These are phyloP conservation scores for Drosophila ohnishii DNA, from an alignment of 1,140 invertebrate genomes.

Conservation along the genomic window DNA sequence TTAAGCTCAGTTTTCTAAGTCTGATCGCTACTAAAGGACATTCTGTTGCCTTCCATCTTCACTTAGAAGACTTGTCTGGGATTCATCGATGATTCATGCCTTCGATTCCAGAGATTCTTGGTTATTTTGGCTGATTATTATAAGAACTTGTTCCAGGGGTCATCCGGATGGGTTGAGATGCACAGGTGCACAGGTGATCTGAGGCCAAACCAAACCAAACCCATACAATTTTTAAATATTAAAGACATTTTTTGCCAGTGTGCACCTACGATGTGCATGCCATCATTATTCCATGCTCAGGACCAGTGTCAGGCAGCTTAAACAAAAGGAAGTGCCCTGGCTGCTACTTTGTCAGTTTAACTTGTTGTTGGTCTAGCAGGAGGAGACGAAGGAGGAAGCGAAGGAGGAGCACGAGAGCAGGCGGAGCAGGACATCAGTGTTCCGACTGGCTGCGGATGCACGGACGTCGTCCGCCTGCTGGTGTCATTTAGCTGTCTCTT, in stretches of 20 bases:
- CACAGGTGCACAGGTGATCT: too few relatives aligned
- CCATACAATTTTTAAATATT: neutral
- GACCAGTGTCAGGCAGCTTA: constrained; percentile 73
- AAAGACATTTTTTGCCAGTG: neutral
- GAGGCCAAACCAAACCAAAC: neutral
- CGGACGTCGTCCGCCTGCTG: constrained; percentile 50
- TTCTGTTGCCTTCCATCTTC: too few relatives aligned
- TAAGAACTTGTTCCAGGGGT: too few relatives aligned
- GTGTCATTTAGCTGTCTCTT: constrained; percentile 68
- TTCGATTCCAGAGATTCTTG: too few relatives aligned
- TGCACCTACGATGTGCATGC: constrained; percentile 33
- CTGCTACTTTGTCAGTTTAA: constrained; percentile 79
- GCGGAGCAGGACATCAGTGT: constrained; percentile 30
- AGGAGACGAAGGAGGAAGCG: neutral
- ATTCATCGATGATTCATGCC: too few relatives aligned
- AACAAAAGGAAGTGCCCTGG: constrained; percentile 78
- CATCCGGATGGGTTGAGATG: too few relatives aligned
- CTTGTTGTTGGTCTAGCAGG: constrained; percentile 43
- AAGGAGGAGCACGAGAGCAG: neutral
- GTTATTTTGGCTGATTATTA: too few relatives aligned
- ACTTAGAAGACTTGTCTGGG: too few relatives aligned
- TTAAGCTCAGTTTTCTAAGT: too few relatives aligned
- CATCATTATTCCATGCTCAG: constrained; percentile 57
- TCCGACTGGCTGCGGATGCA: constrained; percentile 68
- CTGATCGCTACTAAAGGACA: too few relatives aligned